These are phyloP conservation scores for Drosophila arizonae DNA, from an alignment of 1,140 invertebrate species.

Conservation along the genomic window DNA sequence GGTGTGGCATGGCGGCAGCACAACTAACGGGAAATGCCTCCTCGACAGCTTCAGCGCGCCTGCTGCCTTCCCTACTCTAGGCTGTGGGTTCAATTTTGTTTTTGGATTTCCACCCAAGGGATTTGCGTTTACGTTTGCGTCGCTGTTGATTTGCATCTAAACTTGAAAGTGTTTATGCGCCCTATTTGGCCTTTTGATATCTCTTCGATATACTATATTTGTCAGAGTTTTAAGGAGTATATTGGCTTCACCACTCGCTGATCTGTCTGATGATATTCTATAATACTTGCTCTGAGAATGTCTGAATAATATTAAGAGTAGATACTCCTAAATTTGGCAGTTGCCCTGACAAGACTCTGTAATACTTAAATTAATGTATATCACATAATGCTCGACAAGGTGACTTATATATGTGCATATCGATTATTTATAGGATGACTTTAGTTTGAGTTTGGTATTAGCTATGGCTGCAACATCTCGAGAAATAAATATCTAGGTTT, in stretches of 20 bases:
- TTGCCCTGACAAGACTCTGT: too few species aligned
- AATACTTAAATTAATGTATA: too few species aligned
- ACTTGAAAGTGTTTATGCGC: constrained; percentile 65
- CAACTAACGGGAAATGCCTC: constrained; percentile 24
- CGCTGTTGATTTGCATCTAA: constrained; percentile 65
- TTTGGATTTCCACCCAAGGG: constrained; percentile 47
- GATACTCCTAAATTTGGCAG: too few species aligned
- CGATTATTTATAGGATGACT: too few species aligned
- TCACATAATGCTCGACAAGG: too few species aligned
- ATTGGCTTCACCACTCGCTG: neutral
- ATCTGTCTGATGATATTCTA: too few species aligned
- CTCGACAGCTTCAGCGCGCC: neutral
- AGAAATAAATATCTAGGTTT: too few species aligned
- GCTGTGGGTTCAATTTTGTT: constrained; percentile 28
- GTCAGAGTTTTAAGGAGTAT: neutral
- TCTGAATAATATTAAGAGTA: too few species aligned
- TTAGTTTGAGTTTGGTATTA: too few species aligned
- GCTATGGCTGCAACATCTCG: too few species aligned
- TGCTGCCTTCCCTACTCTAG: neutral
- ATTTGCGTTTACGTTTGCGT: constrained; percentile 27
- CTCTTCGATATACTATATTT: neutral
- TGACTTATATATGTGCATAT: too few species aligned
- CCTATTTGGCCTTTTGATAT: constrained; percentile 58
- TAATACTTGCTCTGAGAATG: too few species aligned
- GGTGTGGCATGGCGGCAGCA: neutral